Evolutionary conservation across 2,797 vertebrate genomes (phyloP).

Genomic region (Taeniopygia guttata): DNA sequence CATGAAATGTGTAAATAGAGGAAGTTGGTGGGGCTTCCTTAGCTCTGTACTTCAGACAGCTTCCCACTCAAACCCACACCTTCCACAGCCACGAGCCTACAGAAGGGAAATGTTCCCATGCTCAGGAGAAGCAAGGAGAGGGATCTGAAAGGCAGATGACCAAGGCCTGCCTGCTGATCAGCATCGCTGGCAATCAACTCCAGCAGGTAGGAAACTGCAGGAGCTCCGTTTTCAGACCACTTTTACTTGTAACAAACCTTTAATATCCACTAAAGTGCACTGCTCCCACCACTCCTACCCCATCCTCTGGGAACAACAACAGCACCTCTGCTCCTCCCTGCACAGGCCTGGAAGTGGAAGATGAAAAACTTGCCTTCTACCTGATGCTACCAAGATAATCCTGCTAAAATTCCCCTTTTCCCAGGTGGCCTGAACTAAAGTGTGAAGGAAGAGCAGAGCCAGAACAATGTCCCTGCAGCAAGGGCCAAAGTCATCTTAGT

Average conservation of each 20-base stretch:
- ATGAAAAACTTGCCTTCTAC: background rate
- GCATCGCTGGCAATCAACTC: background rate
- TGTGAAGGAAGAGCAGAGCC: background rate
- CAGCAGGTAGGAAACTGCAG: background rate
- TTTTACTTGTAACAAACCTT: background rate
- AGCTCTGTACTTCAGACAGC: background rate
- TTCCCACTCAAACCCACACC: background rate
- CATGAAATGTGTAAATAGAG: background rate
- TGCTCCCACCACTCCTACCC: background rate
- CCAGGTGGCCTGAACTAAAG: background rate
- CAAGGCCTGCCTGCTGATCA: background rate
- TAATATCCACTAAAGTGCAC: background rate
- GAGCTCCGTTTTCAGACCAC: background rate
- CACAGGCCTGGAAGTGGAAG: background rate
- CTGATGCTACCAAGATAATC: background rate
- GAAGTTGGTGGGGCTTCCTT: background rate
- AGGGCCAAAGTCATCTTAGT: background rate
- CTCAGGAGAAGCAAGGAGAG: background rate
- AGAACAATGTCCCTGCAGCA: background rate
- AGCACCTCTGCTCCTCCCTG: background rate
- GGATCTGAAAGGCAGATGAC: background rate
- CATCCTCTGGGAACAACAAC: background rate
- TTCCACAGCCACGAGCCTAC: fast-evolving
- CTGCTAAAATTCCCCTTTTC: background rate
- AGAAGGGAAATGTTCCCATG: background rate